Evolutionary conservation across 2,797 vertebrate species (phyloP), one percentile per base, ranked within the genome.

Genomic region (Natrix natrix): DNA sequence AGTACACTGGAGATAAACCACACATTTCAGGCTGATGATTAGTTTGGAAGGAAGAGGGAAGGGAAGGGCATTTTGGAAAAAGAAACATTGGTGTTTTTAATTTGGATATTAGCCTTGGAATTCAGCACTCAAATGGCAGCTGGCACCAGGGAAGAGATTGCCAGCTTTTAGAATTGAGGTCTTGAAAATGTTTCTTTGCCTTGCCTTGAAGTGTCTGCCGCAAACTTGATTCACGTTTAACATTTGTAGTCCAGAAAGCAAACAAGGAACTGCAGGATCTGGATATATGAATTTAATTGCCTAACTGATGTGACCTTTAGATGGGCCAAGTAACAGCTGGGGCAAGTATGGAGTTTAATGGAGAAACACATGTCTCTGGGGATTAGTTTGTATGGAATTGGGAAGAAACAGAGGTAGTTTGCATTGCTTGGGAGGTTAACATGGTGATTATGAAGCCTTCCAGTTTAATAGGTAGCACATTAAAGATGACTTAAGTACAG

Each of bases 101-200:
- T 92, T 90, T 87, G 37, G 63, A 56, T 89, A 91, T 86, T 90
- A 90, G 91, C 48, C 59, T 74, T 92, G 91, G 74, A 87, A 55
- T 90, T 87, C 55, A 89, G 74, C 37, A 93, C 88, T 92, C 88
- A 87, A 92, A 90, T 74, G 59, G 61, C 78, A 74, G 54, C 86
- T 92, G 78, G 74, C 54, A 87, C 32, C 3, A 20, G 78, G 78
- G 83, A 74, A 55, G 32, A 87, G 87, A 89, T 60, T 60, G 54
- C 55, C 74, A 14, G 14, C 26, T 66, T 57, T 91, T 91, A 83
- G 17, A 20, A 4, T 54, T 32, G 89, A 63, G 3, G 60, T 24
- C 87, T 91, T 83, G 24, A 48, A 91, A 86, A 48, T 66, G 11
- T 91, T 89, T 91, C 52, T 91, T 60, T 86, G 57, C 26, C 26